phyloP scores from a whole-genome alignment of 1,140 invertebrate genomes.

The Thalassaphorura encarpata region DNA sequence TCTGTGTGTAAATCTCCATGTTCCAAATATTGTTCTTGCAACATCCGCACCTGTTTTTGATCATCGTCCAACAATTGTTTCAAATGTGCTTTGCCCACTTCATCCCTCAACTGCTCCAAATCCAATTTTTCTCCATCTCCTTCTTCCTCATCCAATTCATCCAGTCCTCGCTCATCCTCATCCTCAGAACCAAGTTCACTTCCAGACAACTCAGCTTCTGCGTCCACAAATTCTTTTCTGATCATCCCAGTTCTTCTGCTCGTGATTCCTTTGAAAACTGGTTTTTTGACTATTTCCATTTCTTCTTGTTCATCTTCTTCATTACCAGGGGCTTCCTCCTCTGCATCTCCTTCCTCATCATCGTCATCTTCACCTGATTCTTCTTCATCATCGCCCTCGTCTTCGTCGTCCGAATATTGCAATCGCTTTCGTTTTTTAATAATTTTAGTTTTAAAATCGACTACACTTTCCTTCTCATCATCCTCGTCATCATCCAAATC shows the following conservation, averaged over 20 bases:
- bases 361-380: constrained; percentile 65
- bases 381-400: constrained; percentile 35
- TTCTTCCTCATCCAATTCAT: constrained; percentile 61
- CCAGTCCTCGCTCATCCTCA: constrained; percentile 61
- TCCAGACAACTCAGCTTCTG: constrained; percentile 76
- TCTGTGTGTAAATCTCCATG: constrained; percentile 72
- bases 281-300: constrained; percentile 9
- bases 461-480: not conserved
- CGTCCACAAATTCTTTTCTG: constrained; percentile 59
- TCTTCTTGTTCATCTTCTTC: constrained; percentile 42
- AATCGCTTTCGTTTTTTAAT: not conserved
- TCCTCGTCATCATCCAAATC: not conserved
- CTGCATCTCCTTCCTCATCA: constrained; percentile 45
- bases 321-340: constrained; percentile 16
- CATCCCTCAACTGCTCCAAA: constrained; percentile 49
- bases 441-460: not conserved
- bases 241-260: constrained; percentile 32
- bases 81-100: constrained; percentile 61
- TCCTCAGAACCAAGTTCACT: constrained; percentile 67
- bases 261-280: constrained; percentile 17
- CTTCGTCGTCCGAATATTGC: constrained; percentile 9
- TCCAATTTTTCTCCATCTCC: constrained; percentile 67
- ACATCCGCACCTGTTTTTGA: constrained; percentile 58
- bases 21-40: constrained; percentile 72
- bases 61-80: constrained; percentile 67